Conservation (phyloP, 2,888 invertebrate genomes). For the Oscheius sp. region DNA sequence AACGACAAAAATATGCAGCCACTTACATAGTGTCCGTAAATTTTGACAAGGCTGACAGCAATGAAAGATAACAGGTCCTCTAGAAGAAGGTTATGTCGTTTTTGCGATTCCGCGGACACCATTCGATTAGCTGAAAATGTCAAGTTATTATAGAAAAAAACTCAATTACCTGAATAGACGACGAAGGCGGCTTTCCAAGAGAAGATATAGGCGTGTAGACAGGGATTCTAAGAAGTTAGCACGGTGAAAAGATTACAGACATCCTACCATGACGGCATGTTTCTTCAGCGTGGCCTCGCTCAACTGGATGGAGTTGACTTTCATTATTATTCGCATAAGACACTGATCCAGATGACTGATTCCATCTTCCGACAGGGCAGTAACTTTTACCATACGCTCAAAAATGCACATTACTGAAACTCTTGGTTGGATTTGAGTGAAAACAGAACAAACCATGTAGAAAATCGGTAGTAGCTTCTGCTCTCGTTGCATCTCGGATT, state of each 20-base stretch:
- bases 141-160: background rate
- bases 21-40: slow-evolving; percentile 17
- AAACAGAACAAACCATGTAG: slow-evolving; percentile 12
- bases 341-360: slow-evolving; percentile 3
- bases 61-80: background rate
- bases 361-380: background rate
- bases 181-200: slow-evolving; percentile 14
- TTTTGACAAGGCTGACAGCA: slow-evolving; percentile 11
- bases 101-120: background rate
- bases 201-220: slow-evolving; percentile 3
- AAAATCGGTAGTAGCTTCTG: background rate
- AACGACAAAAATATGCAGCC: background rate
- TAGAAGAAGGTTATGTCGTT: background rate
- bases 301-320: background rate
- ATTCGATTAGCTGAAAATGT: background rate
- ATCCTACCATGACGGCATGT: slow-evolving; percentile 1
- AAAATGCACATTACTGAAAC: slow-evolving; percentile 12
- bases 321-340: slow-evolving; percentile 16
- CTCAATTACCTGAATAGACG: slow-evolving; percentile 11
- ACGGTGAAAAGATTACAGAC: background rate
- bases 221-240: slow-evolving; percentile 4
- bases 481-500: background rate
- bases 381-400: background rate
- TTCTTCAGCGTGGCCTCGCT: slow-evolving; percentile 2
- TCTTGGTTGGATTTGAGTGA: background rate